Evolutionary conservation across 23 tunicate species (phyloP).

Genomic region (Halocynthia aurantium): DNA sequence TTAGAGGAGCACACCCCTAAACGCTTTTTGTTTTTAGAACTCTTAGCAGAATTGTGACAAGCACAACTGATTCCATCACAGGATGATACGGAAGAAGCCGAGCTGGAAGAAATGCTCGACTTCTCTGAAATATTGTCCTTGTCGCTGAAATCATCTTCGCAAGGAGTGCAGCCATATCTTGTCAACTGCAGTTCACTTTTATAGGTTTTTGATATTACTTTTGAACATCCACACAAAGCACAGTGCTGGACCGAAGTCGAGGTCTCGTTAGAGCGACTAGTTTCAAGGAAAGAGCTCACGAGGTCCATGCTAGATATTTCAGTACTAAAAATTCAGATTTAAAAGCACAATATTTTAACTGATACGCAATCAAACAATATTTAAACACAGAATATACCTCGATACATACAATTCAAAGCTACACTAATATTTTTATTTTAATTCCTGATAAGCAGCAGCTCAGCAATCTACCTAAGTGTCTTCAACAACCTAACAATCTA

Average conservation of each 20-base stretch:
- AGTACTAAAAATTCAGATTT: too few species aligned
- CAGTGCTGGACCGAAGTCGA: constrained; percentile 45
- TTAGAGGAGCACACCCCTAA: background rate
- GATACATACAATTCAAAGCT: too few species aligned
- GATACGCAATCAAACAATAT: too few species aligned
- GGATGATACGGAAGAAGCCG: constrained; percentile 14
- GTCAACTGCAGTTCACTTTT: constrained; percentile 70
- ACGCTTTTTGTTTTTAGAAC: background rate
- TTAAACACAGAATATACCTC: too few species aligned
- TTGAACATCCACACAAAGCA: constrained; percentile 50
- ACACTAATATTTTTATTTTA: too few species aligned
- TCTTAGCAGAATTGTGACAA: background rate
- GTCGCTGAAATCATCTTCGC: constrained; percentile 1
- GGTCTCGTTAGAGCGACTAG: constrained; percentile 26
- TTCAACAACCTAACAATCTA: too few species aligned
- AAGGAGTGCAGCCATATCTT: constrained; percentile 44
- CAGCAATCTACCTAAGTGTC: too few species aligned
- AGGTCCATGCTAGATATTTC: too few species aligned
- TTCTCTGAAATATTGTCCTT: background rate
- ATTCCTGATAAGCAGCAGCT: too few species aligned
- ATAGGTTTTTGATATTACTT: constrained; percentile 61
- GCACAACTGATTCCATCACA: constrained; percentile 19
- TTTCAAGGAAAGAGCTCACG: constrained; percentile 9
- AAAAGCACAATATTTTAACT: too few species aligned
- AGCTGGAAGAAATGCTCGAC: background rate